phyloP scores from a whole-genome alignment of 1,140 invertebrate genomes.

The Drosophila pandora region DNA sequence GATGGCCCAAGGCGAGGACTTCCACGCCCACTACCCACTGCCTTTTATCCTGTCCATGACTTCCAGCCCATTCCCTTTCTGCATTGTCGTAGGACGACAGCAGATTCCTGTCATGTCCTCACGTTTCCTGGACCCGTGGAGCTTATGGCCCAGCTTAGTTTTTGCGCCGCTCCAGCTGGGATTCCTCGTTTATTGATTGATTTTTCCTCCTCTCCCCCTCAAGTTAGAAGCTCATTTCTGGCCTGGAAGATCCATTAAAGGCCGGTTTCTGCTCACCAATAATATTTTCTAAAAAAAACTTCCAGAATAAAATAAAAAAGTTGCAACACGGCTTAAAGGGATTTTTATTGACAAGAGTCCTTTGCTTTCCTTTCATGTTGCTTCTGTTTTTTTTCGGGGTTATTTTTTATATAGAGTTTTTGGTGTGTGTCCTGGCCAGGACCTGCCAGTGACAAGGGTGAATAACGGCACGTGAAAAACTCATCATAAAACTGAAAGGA shows the following conservation, averaged over 20 bases:
- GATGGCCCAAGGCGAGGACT: constrained; percentile 47
- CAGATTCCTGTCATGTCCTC: constrained; percentile 76
- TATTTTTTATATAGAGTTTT: background rate
- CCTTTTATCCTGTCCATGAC: constrained; percentile 6
- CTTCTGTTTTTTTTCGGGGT: constrained; percentile 31
- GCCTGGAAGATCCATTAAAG: constrained; percentile 1
- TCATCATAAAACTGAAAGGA: constrained; percentile 61
- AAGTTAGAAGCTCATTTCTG: background rate
- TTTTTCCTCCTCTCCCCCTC: constrained; percentile 18
- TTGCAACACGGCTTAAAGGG: constrained; percentile 53
- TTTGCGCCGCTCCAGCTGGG: constrained; percentile 14
- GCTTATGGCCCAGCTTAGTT: constrained; percentile 56
- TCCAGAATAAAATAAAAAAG: constrained; percentile 36
- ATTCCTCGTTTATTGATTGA: constrained; percentile 53
- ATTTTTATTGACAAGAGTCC: constrained; percentile 67
- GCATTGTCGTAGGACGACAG: constrained; percentile 43
- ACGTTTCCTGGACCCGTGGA: constrained; percentile 66
- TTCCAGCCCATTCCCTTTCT: background rate
- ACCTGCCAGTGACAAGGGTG: constrained; percentile 67
- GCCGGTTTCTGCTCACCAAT: constrained; percentile 24
- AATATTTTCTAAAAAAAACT: constrained; percentile 36
- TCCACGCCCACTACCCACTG: constrained; percentile 4
- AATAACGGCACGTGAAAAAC: constrained; percentile 68
- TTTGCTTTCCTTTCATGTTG: constrained; percentile 13
- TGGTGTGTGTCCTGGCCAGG: background rate